These are phyloP conservation scores for Pelodiscus sinensis DNA, from an alignment of 2,113 vertebrate genomes.

Conservation along the genomic window DNA sequence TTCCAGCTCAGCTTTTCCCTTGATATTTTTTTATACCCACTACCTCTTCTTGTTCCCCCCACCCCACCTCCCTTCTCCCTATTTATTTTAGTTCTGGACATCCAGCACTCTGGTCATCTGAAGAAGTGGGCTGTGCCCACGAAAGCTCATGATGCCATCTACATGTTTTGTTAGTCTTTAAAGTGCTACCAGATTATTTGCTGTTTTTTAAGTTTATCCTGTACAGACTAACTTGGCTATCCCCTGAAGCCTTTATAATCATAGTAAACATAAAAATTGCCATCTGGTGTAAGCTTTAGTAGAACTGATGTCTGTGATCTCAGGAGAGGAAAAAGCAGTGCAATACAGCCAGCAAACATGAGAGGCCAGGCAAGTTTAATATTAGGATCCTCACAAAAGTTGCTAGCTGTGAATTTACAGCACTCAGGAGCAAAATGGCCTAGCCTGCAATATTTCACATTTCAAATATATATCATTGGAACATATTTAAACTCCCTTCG, in stretches of 20 bases:
- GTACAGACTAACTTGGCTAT: too few relatives aligned
- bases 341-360: not conserved
- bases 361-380: not conserved
- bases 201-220: too few relatives aligned
- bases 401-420: not conserved
- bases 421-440: not conserved
- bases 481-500: not conserved
- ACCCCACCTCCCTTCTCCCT: too few relatives aligned
- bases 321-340: not conserved
- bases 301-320: not conserved
- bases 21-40: too few relatives aligned
- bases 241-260: slow-evolving; percentile 7
- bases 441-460: not conserved
- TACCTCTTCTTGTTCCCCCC: too few relatives aligned
- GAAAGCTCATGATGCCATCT: too few relatives aligned
- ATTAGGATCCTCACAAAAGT: not conserved
- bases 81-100: too few relatives aligned
- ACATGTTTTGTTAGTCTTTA: too few relatives aligned
- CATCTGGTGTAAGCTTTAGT: not conserved
- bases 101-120: too few relatives aligned
- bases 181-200: too few relatives aligned
- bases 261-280: not conserved
- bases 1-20: too few relatives aligned
- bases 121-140: too few relatives aligned
- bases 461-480: not conserved